Base-by-base conservation (phyloP, 2,888 invertebrate genomes). In the Brenthis hecate region DNA sequence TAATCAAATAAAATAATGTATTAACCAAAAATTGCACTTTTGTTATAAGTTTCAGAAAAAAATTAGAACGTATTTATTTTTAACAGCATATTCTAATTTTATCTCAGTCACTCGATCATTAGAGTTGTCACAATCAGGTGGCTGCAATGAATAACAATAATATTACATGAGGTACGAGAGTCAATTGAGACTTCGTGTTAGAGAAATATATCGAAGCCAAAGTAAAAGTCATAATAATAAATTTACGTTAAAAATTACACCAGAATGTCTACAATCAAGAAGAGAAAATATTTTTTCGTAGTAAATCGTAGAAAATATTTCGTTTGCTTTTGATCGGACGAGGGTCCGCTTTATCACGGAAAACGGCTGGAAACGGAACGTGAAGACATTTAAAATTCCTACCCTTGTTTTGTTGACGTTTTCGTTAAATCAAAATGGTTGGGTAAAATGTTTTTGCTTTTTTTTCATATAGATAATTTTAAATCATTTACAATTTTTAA, bases 261-360 rank as follows among this genome's bases (percentile, higher is more conserved):
- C 19, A 43, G 32, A 62, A 54, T 43, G 4, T 32, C 19, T 14
- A 43, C 6, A 53, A 14, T 5, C 19, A 6, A 16, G 16, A 14
- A 16, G 16, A 14, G 28, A 36, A 62, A 53, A 53, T 53, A 62
- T 54, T 19, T 54, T 62, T 43, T 54, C 53, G 36, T 56, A 48
- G 56, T 70, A 63, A 58, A 53, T 57, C 16, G 19, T 48, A 32
- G 61, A 66, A 56, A 69, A 66, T 70, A 68, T 72, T 65, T 53
- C 16, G 56, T 65, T 63, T 65, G 68, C 55, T 66, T 68, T 66
- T 70, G 70, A 70, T 72, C 65, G 68, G 79, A 81, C 77, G 73
- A 80, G 82, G 83, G 84, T 83, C 74, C 72, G 73, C 82, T 82
- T 85, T 85, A 83, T 85, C 83, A 66, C 63, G 65, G 76, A 76